phyloP scores from a whole-genome alignment of 2,888 invertebrate genomes.

The Rapana venosa region DNA sequence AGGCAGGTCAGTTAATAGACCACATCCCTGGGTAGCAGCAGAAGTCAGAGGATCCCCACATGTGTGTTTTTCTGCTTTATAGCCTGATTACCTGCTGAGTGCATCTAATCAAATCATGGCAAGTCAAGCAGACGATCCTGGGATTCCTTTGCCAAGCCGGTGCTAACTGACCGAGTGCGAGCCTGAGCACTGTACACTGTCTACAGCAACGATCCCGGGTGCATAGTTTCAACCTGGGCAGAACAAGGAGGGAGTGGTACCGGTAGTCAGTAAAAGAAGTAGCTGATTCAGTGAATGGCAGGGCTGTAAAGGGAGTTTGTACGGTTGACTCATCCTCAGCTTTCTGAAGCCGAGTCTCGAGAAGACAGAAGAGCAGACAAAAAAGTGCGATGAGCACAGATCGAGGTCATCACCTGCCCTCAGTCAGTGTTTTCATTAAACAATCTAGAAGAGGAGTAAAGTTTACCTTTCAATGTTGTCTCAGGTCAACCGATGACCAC shows the following conservation, averaged over 20 bases:
- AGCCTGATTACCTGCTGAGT: constrained; percentile 23
- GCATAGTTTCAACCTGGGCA: neutral
- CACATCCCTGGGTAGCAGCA: too few species aligned
- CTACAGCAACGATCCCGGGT: neutral
- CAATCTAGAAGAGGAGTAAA: neutral
- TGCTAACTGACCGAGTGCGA: neutral
- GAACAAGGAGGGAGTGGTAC: neutral
- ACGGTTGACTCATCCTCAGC: constrained; percentile 17
- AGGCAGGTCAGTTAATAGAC: too few species aligned
- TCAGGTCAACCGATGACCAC: neutral
- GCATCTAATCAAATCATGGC: constrained; percentile 1
- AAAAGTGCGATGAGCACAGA: neutral
- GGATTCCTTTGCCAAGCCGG: neutral
- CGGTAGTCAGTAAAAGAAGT: neutral
- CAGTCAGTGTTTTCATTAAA: neutral
- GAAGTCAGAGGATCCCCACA: neutral
- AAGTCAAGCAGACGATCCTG: constrained; percentile 13
- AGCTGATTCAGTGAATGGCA: constrained; percentile 16
- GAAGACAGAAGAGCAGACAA: constrained; percentile 11
- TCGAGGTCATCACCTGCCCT: neutral
- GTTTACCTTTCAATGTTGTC: constrained; percentile 14
- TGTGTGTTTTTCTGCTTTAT: constrained; percentile 22
- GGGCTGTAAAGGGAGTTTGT: neutral
- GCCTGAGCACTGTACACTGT: too few species aligned
- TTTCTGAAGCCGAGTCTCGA: neutral